These are phyloP conservation scores for Sinohyriopsis cumingii DNA, from an alignment of 2,888 invertebrate species.

Conservation along the genomic window DNA sequence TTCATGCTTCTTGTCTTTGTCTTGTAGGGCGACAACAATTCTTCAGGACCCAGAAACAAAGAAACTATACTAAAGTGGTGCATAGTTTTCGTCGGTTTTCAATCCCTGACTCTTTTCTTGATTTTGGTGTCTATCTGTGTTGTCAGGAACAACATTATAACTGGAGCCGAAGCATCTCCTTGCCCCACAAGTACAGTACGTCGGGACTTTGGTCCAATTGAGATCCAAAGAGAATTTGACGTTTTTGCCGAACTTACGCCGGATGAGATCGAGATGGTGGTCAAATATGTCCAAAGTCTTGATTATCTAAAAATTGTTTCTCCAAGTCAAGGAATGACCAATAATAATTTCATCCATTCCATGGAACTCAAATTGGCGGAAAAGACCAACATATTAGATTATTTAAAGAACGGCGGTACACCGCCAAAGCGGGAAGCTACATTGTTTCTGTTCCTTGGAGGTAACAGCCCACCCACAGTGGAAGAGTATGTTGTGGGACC, in stretches of 20 bases:
- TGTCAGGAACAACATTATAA: conserved; percentile 6
- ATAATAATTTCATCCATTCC: conserved; percentile 56
- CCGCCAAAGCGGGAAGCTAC: conserved; percentile 52
- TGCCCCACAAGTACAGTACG: too few species aligned
- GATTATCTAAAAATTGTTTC: conserved; percentile 36
- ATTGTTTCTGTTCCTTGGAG: conserved; percentile 56
- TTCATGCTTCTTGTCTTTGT: too few species aligned
- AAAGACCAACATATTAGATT: conserved; percentile 48
- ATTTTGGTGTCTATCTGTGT: conserved; percentile 18
- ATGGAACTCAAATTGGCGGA: conserved; percentile 55
- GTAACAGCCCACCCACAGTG: conserved; percentile 47
- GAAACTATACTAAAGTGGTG: too few species aligned
- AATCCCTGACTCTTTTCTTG: conserved; percentile 17
- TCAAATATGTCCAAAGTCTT: conserved; percentile 41
- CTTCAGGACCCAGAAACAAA: too few species aligned
- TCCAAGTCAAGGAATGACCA: conserved; percentile 38
- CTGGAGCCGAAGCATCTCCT: too few species aligned
- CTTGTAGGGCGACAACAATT: too few species aligned
- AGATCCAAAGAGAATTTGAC: conserved; percentile 29
- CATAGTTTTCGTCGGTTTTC: too few species aligned
- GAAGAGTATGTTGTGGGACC: conserved; percentile 62
- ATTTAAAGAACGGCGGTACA: conserved; percentile 39
- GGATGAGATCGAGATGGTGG: conserved; percentile 46
- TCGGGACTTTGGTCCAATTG: too few species aligned
- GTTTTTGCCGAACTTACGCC: conserved; percentile 51